Evolutionary conservation across 2,797 vertebrate species (phyloP), one percentile per base, ranked within the genome.

Genomic region (Gymnoscopelus microlampas): DNA sequence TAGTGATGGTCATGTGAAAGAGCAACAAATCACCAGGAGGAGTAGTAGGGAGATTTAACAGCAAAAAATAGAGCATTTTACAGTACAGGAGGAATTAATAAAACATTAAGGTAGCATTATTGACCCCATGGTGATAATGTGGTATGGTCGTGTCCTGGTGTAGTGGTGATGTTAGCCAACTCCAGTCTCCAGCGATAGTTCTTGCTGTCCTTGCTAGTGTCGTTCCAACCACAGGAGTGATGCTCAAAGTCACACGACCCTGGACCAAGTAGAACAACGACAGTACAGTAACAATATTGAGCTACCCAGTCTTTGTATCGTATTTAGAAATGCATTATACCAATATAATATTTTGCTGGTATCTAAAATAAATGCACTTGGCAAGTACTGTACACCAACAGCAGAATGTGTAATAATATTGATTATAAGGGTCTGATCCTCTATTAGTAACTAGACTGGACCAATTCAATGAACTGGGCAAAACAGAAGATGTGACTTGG

Each of bases 201-300:
- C n/a, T n/a, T n/a, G n/a, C n/a, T 6, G 10, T 0, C 0, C 0
- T 2, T 2, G 47, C 88, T 88, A 12, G 1, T 70, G 61, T 85
- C 14, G 4, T 63, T 88, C 94, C 94, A 95, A 11, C 92, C 91
- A 58, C 94, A 95, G 14, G 77, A 56, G 80, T 90, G 72, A 50
- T 61, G 56, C 71, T 95, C 94, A 88, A 95, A 95, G 67, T 89
- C 56, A 74, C 94, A 95, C 13, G 87, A 87, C 5, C 91, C 93
- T 92, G 56, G 29, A 77, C 2, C 12, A 15, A 23, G n/a, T 53
- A 4, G 15, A 1, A 3, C 5, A 8, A 4, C 5, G 19, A 26
- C 19, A 10, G 0, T 24, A 11, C 19, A 10, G 0, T 24, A 11
- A 5, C 5, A 39, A 23, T 59, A 12, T 12, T 0, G 13, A 13